phyloP scores from a whole-genome alignment of 1,140 invertebrate species.

The Nasonia longicornis region DNA sequence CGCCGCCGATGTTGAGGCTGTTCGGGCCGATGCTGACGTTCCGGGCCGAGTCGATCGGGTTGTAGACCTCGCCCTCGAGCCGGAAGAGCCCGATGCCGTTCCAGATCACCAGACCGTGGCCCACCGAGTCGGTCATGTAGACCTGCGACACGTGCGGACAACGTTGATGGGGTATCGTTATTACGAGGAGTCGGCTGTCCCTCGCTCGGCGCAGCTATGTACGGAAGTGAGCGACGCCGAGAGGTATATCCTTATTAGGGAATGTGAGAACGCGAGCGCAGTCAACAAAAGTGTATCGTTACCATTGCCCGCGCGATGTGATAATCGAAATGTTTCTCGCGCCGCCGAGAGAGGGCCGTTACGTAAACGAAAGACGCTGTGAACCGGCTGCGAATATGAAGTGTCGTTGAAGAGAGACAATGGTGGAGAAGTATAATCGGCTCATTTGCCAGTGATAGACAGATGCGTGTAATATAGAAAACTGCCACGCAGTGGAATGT shows the following conservation, averaged over 20 bases:
- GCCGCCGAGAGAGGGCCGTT: too few species aligned
- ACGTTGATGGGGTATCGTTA: neutral
- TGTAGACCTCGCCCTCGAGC: constrained; percentile 40
- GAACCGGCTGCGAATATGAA: too few species aligned
- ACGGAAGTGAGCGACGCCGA: neutral
- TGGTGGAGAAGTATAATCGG: too few species aligned
- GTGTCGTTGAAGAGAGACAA: too few species aligned
- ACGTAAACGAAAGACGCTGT: too few species aligned
- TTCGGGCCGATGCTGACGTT: constrained; percentile 13
- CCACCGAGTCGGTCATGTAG: constrained; percentile 44
- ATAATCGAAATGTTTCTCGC: too few species aligned
- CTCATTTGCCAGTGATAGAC: too few species aligned
- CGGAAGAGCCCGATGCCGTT: constrained; percentile 44
- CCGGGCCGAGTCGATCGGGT: constrained; percentile 40
- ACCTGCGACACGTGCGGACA: constrained; percentile 12
- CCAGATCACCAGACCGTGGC: constrained; percentile 42
- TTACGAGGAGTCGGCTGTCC: too few species aligned
- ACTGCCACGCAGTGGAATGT: too few species aligned
- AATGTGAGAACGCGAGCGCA: neutral
- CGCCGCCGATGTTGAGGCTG: constrained; percentile 28
- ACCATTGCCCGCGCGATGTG: too few species aligned
- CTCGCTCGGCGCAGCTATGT: neutral
- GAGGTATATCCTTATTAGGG: neutral
- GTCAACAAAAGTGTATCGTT: neutral
- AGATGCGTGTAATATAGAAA: too few species aligned